phyloP scores from a whole-genome alignment of 2,888 invertebrate species.

The Macaria liturata region DNA sequence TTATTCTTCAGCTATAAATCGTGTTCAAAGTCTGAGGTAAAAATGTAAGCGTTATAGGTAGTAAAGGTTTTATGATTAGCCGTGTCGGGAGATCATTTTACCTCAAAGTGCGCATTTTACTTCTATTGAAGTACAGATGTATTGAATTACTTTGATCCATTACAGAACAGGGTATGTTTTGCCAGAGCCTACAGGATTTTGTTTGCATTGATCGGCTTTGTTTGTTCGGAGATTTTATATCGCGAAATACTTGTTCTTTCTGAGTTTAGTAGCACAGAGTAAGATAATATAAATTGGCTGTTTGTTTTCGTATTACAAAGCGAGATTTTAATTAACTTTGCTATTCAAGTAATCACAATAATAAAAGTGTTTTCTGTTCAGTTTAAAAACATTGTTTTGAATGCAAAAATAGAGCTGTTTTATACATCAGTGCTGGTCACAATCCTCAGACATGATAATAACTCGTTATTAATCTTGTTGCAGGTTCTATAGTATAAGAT shows the following conservation, averaged over 20 bases:
- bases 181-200: not conserved
- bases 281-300: no score
- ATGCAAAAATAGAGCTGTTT: not conserved
- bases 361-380: not conserved
- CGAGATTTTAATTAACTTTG: no score
- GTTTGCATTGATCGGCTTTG: no score
- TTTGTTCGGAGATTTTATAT: no score
- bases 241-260: no score
- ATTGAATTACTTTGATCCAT: slow-evolving; percentile 47
- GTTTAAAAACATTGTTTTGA: not conserved
- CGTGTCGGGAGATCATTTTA: slow-evolving; percentile 56
- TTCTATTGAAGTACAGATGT: slow-evolving; percentile 59
- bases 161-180: slow-evolving; percentile 27
- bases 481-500: no score
- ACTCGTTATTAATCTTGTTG: no score
- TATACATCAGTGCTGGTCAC: not conserved
- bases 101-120: slow-evolving; percentile 56
- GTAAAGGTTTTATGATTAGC: slow-evolving; percentile 58
- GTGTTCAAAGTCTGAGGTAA: slow-evolving; percentile 54
- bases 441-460: no score
- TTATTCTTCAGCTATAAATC: slow-evolving; percentile 45
- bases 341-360: no score
- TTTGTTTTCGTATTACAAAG: no score
- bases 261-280: no score
- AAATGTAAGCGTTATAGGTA: slow-evolving; percentile 47